Percentiles rank a stretch among this genome's conserved stretches.
phyloP scores from a whole-genome alignment of 1,140 invertebrate species.

The Sitobion miscanthi region DNA sequence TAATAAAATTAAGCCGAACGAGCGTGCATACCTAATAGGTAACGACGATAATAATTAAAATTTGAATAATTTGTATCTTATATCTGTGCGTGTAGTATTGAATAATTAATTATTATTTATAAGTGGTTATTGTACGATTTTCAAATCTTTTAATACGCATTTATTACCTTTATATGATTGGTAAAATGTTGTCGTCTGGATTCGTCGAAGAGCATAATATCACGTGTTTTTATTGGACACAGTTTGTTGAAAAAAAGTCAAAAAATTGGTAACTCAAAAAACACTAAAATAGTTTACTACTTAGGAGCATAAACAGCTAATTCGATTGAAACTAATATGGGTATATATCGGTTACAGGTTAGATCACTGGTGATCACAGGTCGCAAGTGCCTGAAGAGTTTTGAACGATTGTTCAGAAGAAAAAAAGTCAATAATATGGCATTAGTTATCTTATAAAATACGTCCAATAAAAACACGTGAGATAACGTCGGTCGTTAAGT shows the following conservation, averaged over 20 bases:
- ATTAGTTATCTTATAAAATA: slow-evolving; percentile 38
- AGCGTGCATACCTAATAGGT: background rate
- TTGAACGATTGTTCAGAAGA: background rate
- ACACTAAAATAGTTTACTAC: background rate
- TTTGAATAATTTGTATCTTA: background rate
- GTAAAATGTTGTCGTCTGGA: slow-evolving; percentile 48
- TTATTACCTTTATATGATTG: slow-evolving; percentile 44
- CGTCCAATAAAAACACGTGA: slow-evolving; percentile 18
- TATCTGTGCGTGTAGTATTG: background rate
- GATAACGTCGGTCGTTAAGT: slow-evolving; percentile 34
- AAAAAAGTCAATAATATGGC: background rate
- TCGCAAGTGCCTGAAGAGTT: background rate
- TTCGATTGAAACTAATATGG: background rate
- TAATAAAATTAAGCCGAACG: background rate
- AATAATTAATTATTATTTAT: too few relatives aligned
- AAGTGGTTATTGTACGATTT: background rate
- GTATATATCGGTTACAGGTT: background rate
- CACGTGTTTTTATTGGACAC: slow-evolving; percentile 28
- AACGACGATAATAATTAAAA: background rate
- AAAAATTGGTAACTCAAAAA: background rate
- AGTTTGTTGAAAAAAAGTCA: background rate
- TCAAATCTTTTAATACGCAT: background rate
- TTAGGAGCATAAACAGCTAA: background rate
- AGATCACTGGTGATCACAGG: background rate
- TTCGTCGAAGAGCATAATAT: slow-evolving; percentile 55